Evolutionary conservation across 2,888 invertebrate species (phyloP).

Genomic region (Aphrophora alni): DNA sequence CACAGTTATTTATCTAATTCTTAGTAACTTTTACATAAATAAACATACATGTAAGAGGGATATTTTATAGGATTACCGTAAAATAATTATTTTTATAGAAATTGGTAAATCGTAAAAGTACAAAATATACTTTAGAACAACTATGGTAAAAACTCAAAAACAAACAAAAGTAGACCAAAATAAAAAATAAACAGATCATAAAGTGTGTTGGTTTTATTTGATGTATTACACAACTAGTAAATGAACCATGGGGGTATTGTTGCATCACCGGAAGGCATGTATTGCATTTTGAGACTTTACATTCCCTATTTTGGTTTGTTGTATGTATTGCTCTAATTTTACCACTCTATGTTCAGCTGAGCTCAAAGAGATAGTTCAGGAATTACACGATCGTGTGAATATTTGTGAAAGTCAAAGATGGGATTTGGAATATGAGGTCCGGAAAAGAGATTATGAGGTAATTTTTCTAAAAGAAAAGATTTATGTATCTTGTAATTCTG

Average conservation of each 20-base stretch:
- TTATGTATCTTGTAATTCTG: not conserved
- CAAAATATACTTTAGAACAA: too few relatives aligned
- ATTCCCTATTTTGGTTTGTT: not conserved
- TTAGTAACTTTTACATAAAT: too few relatives aligned
- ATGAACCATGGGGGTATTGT: not conserved
- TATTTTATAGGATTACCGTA: too few relatives aligned
- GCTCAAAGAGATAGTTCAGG: conserved; percentile 74
- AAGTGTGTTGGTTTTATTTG: not conserved
- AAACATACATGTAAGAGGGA: too few relatives aligned
- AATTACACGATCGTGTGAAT: conserved; percentile 96
- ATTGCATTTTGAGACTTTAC: not conserved
- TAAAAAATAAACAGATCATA: not conserved
- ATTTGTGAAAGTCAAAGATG: conserved; percentile 99
- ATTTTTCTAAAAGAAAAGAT: conserved; percentile 36
- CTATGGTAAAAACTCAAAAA: too few relatives aligned
- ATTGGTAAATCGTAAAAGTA: too few relatives aligned
- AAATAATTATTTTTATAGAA: too few relatives aligned
- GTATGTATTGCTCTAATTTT: not conserved
- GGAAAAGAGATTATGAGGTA: conserved; percentile 99
- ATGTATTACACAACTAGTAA: not conserved
- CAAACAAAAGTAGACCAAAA: not conserved
- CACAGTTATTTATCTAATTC: too few relatives aligned
- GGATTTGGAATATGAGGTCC: conserved; percentile 99
- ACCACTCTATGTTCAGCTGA: conserved; percentile 44
- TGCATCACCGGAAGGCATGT: not conserved